Evolutionary conservation across 2,888 invertebrate species (phyloP).

Genomic region (Tachystola acroxantha): DNA sequence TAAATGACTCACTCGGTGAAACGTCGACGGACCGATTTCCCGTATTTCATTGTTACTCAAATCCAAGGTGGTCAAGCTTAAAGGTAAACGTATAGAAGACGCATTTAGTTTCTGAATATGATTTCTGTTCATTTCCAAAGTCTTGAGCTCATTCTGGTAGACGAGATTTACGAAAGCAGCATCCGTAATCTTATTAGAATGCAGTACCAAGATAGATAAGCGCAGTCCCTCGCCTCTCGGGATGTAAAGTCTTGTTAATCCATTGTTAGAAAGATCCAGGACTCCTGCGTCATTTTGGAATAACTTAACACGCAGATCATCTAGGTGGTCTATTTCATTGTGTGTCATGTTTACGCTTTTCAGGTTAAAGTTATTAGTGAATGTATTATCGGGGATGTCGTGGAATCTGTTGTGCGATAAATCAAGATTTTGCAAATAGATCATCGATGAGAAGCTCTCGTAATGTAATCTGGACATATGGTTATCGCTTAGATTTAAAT

Average conservation of each 20-base stretch:
- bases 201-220: constrained; percentile 38
- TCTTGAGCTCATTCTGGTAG: constrained; percentile 38
- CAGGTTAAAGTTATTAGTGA: constrained; percentile 41
- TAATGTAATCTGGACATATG: constrained; percentile 39
- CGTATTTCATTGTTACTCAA: constrained; percentile 45
- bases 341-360: constrained; percentile 51
- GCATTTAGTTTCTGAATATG: constrained; percentile 37
- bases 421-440: constrained; percentile 55
- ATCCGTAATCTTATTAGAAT: constrained; percentile 52
- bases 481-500: constrained; percentile 57
- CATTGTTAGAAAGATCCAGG: constrained; percentile 59
- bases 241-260: constrained; percentile 38
- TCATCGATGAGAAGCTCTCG: constrained; percentile 50
- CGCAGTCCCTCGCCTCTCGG: constrained; percentile 43
- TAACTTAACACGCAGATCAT: constrained; percentile 39
- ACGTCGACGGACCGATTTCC: constrained; percentile 46
- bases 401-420: constrained; percentile 51
- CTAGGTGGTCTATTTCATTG: constrained; percentile 41
- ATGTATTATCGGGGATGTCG: constrained; percentile 43
- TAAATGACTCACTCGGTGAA: constrained; percentile 35
- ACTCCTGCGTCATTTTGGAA: constrained; percentile 56
- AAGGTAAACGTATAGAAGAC: constrained; percentile 43
- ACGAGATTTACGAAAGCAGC: constrained; percentile 35
- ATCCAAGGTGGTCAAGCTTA: constrained; percentile 33
- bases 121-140: constrained; percentile 49